phyloP scores from a whole-genome alignment of 2,888 invertebrate genomes.

The Leptinotarsa juncta region DNA sequence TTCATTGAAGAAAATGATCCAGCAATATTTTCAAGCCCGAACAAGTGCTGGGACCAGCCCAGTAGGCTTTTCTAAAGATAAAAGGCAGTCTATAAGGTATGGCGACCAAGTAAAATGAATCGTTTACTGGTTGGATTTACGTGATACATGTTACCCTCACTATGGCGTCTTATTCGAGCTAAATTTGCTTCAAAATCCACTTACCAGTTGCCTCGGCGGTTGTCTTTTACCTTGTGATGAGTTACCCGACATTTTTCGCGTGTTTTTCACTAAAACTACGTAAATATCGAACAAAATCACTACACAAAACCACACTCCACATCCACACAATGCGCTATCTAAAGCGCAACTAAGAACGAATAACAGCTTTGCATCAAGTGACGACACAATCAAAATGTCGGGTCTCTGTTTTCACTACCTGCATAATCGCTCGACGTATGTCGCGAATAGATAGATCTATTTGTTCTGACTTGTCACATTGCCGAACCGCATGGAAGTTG shows the following conservation, averaged over 20 bases:
- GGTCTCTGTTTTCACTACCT: constrained; percentile 31
- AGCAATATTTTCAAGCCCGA: constrained; percentile 26
- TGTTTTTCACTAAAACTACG: constrained; percentile 61
- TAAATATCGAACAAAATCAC: constrained; percentile 54
- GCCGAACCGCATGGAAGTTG: constrained; percentile 17
- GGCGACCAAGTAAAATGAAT: constrained; percentile 54
- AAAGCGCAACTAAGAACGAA: constrained; percentile 62
- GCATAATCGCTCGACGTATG: constrained; percentile 23
- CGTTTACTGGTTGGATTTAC: constrained; percentile 63
- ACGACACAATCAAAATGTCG: constrained; percentile 22
- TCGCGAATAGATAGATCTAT: background rate
- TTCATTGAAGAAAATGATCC: constrained; percentile 29
- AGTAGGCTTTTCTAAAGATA: constrained; percentile 42
- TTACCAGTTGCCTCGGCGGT: constrained; percentile 74
- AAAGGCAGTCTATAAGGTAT: constrained; percentile 53
- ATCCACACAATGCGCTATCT: constrained; percentile 57
- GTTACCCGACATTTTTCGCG: constrained; percentile 56
- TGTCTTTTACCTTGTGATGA: constrained; percentile 72
- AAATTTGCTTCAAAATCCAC: constrained; percentile 57
- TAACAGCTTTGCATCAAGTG: constrained; percentile 36
- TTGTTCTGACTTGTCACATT: constrained; percentile 33
- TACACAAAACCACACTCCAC: constrained; percentile 49
- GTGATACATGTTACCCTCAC: constrained; percentile 74
- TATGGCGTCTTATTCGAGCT: constrained; percentile 68
- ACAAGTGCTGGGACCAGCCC: constrained; percentile 31